These are phyloP conservation scores for Argentina silus DNA, from an alignment of 2,797 vertebrate genomes.

Conservation along the genomic window DNA sequence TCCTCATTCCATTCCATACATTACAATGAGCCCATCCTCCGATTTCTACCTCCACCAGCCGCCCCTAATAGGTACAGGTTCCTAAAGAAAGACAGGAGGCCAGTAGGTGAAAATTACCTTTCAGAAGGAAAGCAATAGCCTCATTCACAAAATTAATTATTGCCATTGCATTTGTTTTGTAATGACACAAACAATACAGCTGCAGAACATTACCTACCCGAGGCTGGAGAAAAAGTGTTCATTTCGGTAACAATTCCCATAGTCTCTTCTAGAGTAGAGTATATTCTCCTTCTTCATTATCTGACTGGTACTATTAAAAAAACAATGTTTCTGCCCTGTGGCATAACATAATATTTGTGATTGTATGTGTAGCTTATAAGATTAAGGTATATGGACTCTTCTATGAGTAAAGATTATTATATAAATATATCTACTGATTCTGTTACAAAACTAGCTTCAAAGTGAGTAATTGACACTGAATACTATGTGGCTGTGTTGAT, in stretches of 20 bases:
- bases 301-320: neutral
- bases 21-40: too few relatives aligned
- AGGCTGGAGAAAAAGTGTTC: constrained; percentile 3
- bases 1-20: too few relatives aligned
- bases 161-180: neutral
- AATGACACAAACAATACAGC: neutral
- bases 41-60: too few relatives aligned
- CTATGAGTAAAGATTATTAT: neutral
- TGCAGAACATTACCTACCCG: neutral
- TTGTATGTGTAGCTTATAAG: constrained; percentile 3
- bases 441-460: constrained; percentile 18
- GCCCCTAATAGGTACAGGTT: neutral
- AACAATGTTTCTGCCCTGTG: neutral
- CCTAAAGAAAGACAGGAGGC: neutral
- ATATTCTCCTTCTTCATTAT: constrained; percentile 9
- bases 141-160: constrained; percentile 1
- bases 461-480: constrained; percentile 12
- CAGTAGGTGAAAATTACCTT: neutral
- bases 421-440: neutral
- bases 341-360: constrained; percentile 27
- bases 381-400: neutral
- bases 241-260: neutral
- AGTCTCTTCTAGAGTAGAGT: constrained; percentile 20
- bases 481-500: constrained; percentile 24
- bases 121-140: neutral